phyloP scores from a whole-genome alignment of 2,797 vertebrate species.

The Chelidonichthys spinosus region DNA sequence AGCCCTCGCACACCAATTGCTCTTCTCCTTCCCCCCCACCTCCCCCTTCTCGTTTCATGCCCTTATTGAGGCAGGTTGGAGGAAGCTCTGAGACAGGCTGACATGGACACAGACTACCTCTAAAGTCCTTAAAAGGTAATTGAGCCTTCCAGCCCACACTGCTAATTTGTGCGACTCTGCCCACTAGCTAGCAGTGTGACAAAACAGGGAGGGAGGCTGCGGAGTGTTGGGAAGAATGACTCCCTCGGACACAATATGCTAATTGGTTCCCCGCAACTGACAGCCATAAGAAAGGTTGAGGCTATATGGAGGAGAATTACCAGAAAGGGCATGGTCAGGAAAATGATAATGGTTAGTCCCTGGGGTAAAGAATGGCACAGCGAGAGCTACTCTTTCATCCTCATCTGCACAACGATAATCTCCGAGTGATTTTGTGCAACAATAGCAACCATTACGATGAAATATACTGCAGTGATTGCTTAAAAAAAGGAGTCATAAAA shows the following conservation, averaged over 20 bases:
- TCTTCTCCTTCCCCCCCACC: conserved; percentile 43
- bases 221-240: conserved; percentile 70
- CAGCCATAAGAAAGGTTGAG: conserved; percentile 79
- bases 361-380: conserved; percentile 48
- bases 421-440: conserved; percentile 54
- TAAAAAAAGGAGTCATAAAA: conserved; percentile 25
- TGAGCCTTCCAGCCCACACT: conserved; percentile 82
- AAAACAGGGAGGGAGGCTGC: conserved; percentile 67
- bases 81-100: conserved; percentile 71
- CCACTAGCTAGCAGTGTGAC: conserved; percentile 76
- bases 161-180: conserved; percentile 83
- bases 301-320: conserved; percentile 70
- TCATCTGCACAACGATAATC: conserved; percentile 63
- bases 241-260: conserved; percentile 83
- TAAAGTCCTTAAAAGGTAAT: conserved; percentile 84
- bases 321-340: conserved; percentile 76
- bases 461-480: conserved; percentile 43
- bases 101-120: conserved; percentile 75
- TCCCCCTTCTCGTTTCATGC: conserved; percentile 52
- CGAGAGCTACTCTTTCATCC: conserved; percentile 52
- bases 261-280: conserved; percentile 82
- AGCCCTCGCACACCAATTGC: conserved; percentile 62
- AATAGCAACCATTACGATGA: conserved; percentile 57
- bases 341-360: conserved; percentile 72
- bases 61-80: conserved; percentile 69